Evolutionary conservation across 30 jellyfish, hydroid and myxozoan genomes (phyloP), one percentile per base, ranked within the genome.

Genomic region (Chrysaora quinquecirrha): DNA sequence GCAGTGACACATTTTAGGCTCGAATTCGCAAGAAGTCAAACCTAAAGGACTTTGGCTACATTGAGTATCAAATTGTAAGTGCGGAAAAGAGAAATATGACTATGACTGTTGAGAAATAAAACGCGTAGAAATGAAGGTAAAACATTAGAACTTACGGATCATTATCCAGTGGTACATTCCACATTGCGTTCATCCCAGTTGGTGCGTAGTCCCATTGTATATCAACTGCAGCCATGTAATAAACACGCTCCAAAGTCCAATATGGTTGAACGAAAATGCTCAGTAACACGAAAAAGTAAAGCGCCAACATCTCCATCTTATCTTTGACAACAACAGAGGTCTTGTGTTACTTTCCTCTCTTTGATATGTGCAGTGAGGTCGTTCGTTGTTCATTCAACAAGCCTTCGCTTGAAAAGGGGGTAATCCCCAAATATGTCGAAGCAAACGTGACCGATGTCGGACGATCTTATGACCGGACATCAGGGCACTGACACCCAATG

Each of bases 151-250:
- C 92, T 72, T 35, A 84, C 94, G 34, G 76, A 21, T 84, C 94
- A 0, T 46, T 47, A 71, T 84, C 94, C 43, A 84, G 58, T 29
- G 29, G 25, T 2, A 60, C 22, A 48, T 87, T 87, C 6, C 61
- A 71, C 50, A 21, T 84, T 30, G 68, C 68, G 43, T 84, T 73
- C 22, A 29, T 12, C 14, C 87, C 94, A 0, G 83, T 35, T 1
- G 94, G 94, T 0, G 87, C 94, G 78, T 84, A 84, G 52, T 84
- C 94, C 94, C 94, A 84, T 4, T 72, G 67, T 18, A 74, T 76
- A 65, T 84, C 82, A 20, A 84, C 77, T 0, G 94, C 87, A 7
- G 83, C 94, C 6, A 84, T 84, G 78, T 60, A 84, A 63, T 84
- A 72, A 7, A 84, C 77, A 0, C 94, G 52, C 16, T 84, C 61